Conservation (phyloP, 2,797 vertebrate genomes). For the Gymnocypris eckloni region DNA sequence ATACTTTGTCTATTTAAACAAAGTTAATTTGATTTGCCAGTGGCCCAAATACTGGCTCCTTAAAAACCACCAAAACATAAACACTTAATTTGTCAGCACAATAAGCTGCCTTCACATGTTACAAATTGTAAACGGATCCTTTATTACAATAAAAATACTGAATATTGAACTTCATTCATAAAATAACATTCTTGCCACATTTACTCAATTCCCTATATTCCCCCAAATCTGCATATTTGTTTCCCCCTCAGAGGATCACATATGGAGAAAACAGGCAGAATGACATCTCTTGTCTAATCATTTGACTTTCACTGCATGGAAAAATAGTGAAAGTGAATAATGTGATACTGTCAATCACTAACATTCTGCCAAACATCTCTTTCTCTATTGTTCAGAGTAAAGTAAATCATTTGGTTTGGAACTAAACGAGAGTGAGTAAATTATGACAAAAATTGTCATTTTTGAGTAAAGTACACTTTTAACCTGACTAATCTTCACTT, state of each 20-base stretch:
- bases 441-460: neutral
- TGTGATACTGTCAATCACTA: neutral
- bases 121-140: neutral
- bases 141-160: neutral
- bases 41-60: neutral
- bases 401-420: neutral
- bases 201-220: neutral
- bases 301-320: neutral
- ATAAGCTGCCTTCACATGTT: neutral
- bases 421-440: neutral
- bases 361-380: neutral
- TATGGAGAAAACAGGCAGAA: neutral
- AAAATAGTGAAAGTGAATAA: neutral
- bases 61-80: neutral
- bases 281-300: neutral
- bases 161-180: neutral
- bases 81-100: neutral
- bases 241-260: neutral
- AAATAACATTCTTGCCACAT: neutral
- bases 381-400: neutral
- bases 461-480: neutral
- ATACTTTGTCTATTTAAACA: neutral
- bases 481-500: conserved; percentile 34
- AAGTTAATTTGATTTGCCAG: neutral
- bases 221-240: neutral